phyloP scores from a whole-genome alignment of 1,140 invertebrate species.

The Drosophila athabasca region DNA sequence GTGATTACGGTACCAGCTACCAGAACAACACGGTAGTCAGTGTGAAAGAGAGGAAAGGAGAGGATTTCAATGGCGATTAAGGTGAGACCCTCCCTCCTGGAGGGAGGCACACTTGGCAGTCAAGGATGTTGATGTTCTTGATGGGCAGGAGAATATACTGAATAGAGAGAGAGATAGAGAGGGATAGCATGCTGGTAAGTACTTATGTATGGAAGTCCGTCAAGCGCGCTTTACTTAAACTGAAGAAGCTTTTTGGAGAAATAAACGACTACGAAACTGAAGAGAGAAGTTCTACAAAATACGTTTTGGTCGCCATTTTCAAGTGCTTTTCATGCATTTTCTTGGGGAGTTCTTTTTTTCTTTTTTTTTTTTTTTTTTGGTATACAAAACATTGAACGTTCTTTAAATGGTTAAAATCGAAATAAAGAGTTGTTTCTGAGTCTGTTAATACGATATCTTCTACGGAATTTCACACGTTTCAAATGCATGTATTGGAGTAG shows the following conservation, averaged over 20 bases:
- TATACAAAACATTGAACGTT: slow-evolving; percentile 51
- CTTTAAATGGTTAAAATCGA: slow-evolving; percentile 50
- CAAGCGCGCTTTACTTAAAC: slow-evolving; percentile 71
- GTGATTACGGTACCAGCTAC: slow-evolving; percentile 45
- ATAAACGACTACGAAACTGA: slow-evolving; percentile 71
- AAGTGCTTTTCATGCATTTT: slow-evolving; percentile 81
- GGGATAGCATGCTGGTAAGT: slow-evolving; percentile 63
- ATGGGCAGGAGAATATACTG: slow-evolving; percentile 13
- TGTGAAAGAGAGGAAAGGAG: slow-evolving; percentile 1
- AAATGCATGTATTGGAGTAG: slow-evolving; percentile 55
- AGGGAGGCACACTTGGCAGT: too few species aligned
- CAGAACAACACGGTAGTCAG: slow-evolving; percentile 21
- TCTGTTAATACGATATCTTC: slow-evolving; percentile 58
- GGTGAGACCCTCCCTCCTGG: slow-evolving; percentile 8
- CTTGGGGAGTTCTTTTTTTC: slow-evolving; percentile 37
- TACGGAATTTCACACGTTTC: slow-evolving; percentile 55
- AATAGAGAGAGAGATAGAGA: slow-evolving; percentile 18
- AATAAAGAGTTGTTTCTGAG: slow-evolving; percentile 50
- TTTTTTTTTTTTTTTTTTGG: slow-evolving; percentile 33
- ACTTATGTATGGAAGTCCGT: slow-evolving; percentile 63
- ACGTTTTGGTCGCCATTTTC: slow-evolving; percentile 72
- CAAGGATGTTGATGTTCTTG: slow-evolving; percentile 27
- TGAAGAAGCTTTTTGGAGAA: slow-evolving; percentile 71
- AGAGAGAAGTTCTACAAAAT: slow-evolving; percentile 66
- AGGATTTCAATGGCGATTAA: slow-evolving; percentile 2